Percentiles rank a stretch among this genome's conserved stretches.
Evolutionary conservation across 2,888 invertebrate genomes (phyloP).

Genomic region (Polydrusus tereticollis): DNA sequence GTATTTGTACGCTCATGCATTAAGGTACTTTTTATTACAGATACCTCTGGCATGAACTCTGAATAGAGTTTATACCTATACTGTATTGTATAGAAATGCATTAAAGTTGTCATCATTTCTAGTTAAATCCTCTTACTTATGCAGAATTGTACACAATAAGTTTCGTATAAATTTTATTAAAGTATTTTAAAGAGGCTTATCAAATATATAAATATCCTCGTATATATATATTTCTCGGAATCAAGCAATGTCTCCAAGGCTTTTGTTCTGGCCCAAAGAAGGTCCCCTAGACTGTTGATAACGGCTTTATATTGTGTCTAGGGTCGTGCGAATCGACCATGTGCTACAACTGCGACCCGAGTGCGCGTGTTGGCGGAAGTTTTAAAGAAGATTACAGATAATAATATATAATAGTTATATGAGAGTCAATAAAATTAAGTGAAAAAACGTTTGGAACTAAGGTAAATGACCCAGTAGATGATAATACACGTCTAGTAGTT

Average conservation of each 20-base stretch:
- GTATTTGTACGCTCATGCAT: too few species aligned
- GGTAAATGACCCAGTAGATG: too few species aligned
- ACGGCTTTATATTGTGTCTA: conserved; percentile 43
- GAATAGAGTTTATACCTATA: too few species aligned
- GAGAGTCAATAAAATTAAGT: neutral
- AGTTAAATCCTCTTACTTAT: neutral
- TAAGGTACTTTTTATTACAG: too few species aligned
- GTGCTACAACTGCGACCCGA: conserved; percentile 32
- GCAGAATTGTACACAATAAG: neutral
- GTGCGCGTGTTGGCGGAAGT: neutral
- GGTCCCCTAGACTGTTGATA: conserved; percentile 40
- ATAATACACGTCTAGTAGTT: too few species aligned
- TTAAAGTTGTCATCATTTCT: neutral
- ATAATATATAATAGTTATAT: neutral
- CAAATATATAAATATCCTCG: too few species aligned
- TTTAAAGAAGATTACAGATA: neutral
- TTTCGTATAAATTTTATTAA: conserved; percentile 47
- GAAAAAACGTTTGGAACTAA: too few species aligned
- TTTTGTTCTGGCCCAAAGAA: conserved; percentile 37
- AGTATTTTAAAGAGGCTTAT: conserved; percentile 63
- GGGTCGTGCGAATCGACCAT: conserved; percentile 50
- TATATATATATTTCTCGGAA: conserved; percentile 61
- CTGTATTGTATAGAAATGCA: neutral
- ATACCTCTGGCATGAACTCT: too few species aligned
- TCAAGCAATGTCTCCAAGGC: conserved; percentile 47